A percentile compares a stretch with the other conserved stretches of the same genome.
phyloP scores from a whole-genome alignment of 2,113 vertebrate genomes.

The Petroica traversi region DNA sequence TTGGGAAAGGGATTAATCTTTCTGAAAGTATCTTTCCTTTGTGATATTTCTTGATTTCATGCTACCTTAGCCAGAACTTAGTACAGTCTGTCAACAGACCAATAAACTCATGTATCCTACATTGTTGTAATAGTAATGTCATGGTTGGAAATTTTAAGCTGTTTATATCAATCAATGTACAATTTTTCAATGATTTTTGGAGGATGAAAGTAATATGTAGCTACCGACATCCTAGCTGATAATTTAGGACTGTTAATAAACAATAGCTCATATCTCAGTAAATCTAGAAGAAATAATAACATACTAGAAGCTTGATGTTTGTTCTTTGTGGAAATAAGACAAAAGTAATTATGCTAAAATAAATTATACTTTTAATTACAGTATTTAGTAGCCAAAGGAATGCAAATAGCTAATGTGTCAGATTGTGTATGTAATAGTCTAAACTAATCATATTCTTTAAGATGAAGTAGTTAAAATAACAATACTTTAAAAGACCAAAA shows the following conservation, averaged over 20 bases:
- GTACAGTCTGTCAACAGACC: neutral
- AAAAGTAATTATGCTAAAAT: neutral
- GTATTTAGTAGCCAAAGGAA: neutral
- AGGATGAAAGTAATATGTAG: neutral
- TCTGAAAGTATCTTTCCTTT: neutral
- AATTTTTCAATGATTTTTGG: neutral
- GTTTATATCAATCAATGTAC: neutral
- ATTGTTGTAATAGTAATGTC: neutral
- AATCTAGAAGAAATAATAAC: neutral
- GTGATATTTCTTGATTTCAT: neutral
- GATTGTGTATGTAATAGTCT: neutral
- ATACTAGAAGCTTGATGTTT: neutral
- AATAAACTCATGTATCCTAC: neutral
- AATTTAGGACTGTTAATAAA: neutral
- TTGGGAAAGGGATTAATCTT: neutral
- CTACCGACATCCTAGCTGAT: neutral
- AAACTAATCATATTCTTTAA: neutral
- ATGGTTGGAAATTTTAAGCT: neutral
- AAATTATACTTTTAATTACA: neutral
- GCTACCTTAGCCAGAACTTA: neutral
- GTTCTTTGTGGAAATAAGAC: neutral
- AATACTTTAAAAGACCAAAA: neutral
- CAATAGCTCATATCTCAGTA: neutral
- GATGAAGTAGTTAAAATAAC: neutral
- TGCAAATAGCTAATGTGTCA: neutral